Conservation (phyloP, 2,113 vertebrate genomes). For the Mohoua ochrocephala region DNA sequence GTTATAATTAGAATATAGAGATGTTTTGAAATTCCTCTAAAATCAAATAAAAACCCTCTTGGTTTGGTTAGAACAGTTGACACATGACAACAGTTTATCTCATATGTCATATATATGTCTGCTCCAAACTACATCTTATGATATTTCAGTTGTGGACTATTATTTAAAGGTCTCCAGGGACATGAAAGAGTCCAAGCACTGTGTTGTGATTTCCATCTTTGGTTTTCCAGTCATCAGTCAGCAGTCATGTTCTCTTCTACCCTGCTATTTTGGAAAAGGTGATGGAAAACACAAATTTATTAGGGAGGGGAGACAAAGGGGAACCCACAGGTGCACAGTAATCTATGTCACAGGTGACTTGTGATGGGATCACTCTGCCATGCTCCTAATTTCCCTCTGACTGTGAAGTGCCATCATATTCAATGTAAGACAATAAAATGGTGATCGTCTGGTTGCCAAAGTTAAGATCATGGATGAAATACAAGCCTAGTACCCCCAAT, state of each 20-base stretch:
- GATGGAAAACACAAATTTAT: not conserved
- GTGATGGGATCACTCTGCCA: not conserved
- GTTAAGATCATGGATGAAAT: not conserved
- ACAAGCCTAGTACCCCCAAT: not conserved
- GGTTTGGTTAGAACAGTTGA: not conserved
- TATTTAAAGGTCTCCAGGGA: not conserved
- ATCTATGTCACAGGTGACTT: not conserved
- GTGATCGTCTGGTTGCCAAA: not conserved
- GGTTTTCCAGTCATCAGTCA: not conserved
- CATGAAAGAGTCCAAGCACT: not conserved
- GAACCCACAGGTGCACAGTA: rapidly evolving
- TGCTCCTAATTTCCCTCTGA: not conserved
- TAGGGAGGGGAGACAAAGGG: not conserved
- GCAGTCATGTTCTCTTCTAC: not conserved
- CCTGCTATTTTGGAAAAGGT: not conserved
- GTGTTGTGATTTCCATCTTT: not conserved
- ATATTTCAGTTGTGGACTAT: not conserved
- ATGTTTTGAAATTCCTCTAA: not conserved
- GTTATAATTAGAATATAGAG: not conserved
- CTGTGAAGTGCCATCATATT: not conserved
- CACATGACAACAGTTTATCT: not conserved
- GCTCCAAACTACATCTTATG: not conserved
- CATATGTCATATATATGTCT: not conserved
- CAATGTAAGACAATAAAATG: not conserved
- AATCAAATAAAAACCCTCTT: not conserved